Evolutionary conservation across 2,888 invertebrate genomes (phyloP).

Genomic region (Empis livida): DNA sequence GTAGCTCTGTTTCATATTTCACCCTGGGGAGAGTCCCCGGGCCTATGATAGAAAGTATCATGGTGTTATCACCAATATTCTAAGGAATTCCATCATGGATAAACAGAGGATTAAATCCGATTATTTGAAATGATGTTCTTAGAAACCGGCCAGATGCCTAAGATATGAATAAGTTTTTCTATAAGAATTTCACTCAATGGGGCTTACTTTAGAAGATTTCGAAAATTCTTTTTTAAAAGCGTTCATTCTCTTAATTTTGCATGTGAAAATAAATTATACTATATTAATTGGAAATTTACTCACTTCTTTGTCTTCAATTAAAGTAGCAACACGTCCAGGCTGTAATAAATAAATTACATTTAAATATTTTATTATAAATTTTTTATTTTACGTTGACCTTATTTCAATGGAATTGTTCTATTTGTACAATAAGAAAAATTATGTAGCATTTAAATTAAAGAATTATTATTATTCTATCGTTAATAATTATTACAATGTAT

Average conservation of each 20-base stretch:
- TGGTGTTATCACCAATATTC: slow-evolving; percentile 32
- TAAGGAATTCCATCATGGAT: slow-evolving; percentile 27
- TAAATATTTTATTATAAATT: no score
- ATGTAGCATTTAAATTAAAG: no score
- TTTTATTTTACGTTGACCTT: no score
- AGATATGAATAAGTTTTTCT: slow-evolving; percentile 25
- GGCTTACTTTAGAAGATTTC: slow-evolving; percentile 29
- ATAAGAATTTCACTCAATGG: slow-evolving; percentile 20
- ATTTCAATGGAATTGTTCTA: no score
- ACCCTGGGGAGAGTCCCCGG: slow-evolving; percentile 38
- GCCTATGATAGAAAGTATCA: slow-evolving; percentile 36
- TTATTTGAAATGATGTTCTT: slow-evolving; percentile 24
- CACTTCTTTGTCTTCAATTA: slow-evolving; percentile 58
- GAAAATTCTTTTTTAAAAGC: slow-evolving; percentile 13
- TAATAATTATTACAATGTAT: no score
- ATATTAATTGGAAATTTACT: slow-evolving; percentile 1
- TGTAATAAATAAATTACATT: slow-evolving; percentile 38
- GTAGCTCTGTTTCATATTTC: slow-evolving; percentile 22
- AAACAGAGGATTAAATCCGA: slow-evolving; percentile 25
- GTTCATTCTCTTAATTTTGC: background rate
- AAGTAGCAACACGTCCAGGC: slow-evolving; percentile 85
- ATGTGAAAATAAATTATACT: no score
- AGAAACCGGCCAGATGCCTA: slow-evolving; percentile 32
- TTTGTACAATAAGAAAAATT: no score
- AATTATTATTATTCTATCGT: no score